Percentiles rank a stretch among this genome's conserved stretches.
Evolutionary conservation across 92 coral and sea anemone species (phyloP).

Genomic region (Epizoanthus ramosus): DNA sequence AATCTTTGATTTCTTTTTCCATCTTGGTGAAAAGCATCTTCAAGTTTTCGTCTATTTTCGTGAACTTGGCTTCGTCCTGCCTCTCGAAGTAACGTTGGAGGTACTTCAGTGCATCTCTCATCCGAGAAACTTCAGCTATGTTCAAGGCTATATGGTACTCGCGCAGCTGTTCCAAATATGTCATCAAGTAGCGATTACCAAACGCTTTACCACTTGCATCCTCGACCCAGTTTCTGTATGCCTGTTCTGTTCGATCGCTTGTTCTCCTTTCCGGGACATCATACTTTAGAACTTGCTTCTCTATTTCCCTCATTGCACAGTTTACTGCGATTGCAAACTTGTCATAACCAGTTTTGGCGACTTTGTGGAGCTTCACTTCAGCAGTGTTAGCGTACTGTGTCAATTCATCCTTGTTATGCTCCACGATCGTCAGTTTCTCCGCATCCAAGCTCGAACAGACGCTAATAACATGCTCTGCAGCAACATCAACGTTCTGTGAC

Average conservation of each 20-base stretch:
- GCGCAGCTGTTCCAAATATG: conserved; percentile 78
- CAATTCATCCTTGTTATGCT: conserved; percentile 59
- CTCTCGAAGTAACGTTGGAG: conserved; percentile 63
- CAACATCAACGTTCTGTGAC: conserved; percentile 57
- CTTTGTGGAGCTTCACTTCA: conserved; percentile 39
- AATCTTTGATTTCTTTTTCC: conserved; percentile 34
- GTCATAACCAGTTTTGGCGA: conserved; percentile 41
- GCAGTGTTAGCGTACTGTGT: conserved; percentile 47
- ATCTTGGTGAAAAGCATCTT: conserved; percentile 44
- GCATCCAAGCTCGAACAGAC: conserved; percentile 87
- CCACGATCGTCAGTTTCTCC: conserved; percentile 61
- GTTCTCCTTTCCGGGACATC: not conserved
- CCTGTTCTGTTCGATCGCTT: conserved; percentile 59
- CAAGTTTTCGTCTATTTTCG: conserved; percentile 50
- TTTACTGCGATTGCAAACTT: conserved; percentile 55
- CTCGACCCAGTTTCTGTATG: conserved; percentile 86
- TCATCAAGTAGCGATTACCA: conserved; percentile 70
- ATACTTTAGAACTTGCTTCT: conserved; percentile 38
- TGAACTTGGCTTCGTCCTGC: conserved; percentile 53
- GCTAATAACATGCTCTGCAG: conserved; percentile 67
- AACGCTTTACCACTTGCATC: conserved; percentile 43
- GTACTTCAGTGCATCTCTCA: conserved; percentile 71
- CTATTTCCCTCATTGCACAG: conserved; percentile 57
- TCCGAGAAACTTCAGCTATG: conserved; percentile 75
- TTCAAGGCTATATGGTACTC: conserved; percentile 79